phyloP scores from a whole-genome alignment of 2,888 invertebrate species.

The Colletes collaris region DNA sequence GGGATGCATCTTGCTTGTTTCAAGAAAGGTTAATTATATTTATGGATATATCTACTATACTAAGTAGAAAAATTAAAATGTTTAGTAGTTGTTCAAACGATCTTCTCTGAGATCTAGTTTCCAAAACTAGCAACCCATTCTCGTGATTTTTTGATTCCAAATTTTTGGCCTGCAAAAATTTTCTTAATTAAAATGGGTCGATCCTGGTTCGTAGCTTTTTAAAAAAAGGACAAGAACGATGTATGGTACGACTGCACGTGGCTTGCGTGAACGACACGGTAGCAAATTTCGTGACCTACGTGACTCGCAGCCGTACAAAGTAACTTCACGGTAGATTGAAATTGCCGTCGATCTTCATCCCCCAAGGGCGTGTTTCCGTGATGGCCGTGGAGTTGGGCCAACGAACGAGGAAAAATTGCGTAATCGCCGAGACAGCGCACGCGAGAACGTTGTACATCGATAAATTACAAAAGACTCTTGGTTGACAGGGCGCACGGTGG shows the following conservation, averaged over 20 bases:
- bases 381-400: background rate
- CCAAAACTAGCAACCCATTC: too few relatives aligned
- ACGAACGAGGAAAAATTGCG: conserved; percentile 18
- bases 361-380: background rate
- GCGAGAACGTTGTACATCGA: conserved; percentile 1
- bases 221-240: too few relatives aligned
- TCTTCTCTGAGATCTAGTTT: too few relatives aligned
- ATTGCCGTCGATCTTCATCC: conserved; percentile 22
- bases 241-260: background rate
- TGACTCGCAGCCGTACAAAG: conserved; percentile 40
- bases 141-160: too few relatives aligned
- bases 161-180: too few relatives aligned
- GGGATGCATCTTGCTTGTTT: too few relatives aligned
- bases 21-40: too few relatives aligned
- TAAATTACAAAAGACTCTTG: conserved; percentile 12
- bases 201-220: too few relatives aligned
- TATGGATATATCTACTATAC: too few relatives aligned
- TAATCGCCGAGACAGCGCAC: background rate
- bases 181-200: too few relatives aligned
- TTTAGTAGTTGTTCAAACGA: too few relatives aligned
- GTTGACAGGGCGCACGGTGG: background rate
- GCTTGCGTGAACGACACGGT: conserved; percentile 50
- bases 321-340: conserved; percentile 43
- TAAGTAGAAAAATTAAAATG: too few relatives aligned
- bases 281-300: conserved; percentile 51